These are phyloP conservation scores for Nebria brevicollis DNA, from an alignment of 2,888 invertebrate genomes.

Conservation along the genomic window DNA sequence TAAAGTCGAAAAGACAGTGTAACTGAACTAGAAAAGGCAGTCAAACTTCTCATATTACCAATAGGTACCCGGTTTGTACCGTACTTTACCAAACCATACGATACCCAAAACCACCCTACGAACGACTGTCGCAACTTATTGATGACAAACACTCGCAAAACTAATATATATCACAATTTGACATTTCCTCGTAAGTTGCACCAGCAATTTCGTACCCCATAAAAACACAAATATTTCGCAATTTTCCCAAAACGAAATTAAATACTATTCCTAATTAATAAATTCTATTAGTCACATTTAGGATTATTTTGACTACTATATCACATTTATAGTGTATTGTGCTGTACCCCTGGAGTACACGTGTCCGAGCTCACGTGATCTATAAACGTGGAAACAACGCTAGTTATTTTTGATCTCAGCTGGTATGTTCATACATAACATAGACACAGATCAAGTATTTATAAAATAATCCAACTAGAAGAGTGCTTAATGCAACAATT, in stretches of 20 bases:
- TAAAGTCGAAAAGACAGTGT: conserved; percentile 23
- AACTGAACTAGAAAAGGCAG: conserved; percentile 7
- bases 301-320: no score
- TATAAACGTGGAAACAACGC: conserved; percentile 13
- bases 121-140: conserved; percentile 14
- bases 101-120: conserved; percentile 2
- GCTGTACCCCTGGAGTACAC: neutral
- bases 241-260: no score
- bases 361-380: neutral
- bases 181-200: conserved; percentile 13
- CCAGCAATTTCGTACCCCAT: no score
- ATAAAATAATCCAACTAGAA: neutral
- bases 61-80: conserved; percentile 38
- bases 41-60: conserved; percentile 42
- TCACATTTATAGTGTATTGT: neutral
- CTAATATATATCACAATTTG: conserved; percentile 36
- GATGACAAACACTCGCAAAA: conserved; percentile 34
- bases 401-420: conserved; percentile 34
- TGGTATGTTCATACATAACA: conserved; percentile 6
- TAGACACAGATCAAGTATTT: conserved; percentile 4
- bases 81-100: conserved; percentile 22
- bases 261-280: no score
- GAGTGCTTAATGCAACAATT: neutral
- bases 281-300: no score
- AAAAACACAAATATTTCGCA: no score